These are phyloP conservation scores for Tragelaphus buxtoni DNA, from an alignment of 2,113 vertebrate genomes.

Conservation along the genomic window DNA sequence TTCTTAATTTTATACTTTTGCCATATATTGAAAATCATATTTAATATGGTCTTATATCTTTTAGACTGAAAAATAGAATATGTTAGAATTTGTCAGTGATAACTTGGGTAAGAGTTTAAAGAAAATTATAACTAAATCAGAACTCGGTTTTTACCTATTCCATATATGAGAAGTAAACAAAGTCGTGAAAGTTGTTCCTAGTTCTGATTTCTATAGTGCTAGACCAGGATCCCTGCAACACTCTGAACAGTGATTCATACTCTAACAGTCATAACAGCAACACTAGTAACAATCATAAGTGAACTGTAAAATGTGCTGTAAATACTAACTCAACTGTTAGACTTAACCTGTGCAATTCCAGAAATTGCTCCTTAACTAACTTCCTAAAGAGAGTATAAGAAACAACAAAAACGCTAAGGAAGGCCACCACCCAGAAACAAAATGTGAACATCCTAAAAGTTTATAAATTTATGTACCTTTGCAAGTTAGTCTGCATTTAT, in stretches of 20 bases:
- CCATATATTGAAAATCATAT: constrained; percentile 57
- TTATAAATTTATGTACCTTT: not conserved
- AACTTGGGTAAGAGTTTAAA: constrained; percentile 35
- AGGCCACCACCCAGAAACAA: not conserved
- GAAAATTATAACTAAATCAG: constrained; percentile 42
- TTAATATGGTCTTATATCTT: constrained; percentile 29
- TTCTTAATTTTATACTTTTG: constrained; percentile 66
- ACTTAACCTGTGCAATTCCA: not conserved
- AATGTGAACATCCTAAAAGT: not conserved
- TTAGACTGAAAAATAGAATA: constrained; percentile 28
- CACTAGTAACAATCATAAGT: not conserved
- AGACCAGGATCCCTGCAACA: not conserved
- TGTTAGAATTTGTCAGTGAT: constrained; percentile 48
- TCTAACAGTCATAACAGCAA: too few relatives aligned
- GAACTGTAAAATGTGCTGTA: not conserved
- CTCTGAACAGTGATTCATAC: not conserved
- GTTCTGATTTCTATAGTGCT: not conserved
- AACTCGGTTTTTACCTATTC: constrained; percentile 44
- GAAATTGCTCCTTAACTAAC: not conserved
- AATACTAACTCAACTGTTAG: not conserved
- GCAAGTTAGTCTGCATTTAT: not conserved
- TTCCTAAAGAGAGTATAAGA: not conserved
- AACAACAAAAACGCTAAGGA: not conserved
- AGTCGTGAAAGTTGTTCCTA: constrained; percentile 1
- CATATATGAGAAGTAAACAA: constrained; percentile 28